phyloP scores from a whole-genome alignment of 2,888 invertebrate species.

The Tuta absoluta region DNA sequence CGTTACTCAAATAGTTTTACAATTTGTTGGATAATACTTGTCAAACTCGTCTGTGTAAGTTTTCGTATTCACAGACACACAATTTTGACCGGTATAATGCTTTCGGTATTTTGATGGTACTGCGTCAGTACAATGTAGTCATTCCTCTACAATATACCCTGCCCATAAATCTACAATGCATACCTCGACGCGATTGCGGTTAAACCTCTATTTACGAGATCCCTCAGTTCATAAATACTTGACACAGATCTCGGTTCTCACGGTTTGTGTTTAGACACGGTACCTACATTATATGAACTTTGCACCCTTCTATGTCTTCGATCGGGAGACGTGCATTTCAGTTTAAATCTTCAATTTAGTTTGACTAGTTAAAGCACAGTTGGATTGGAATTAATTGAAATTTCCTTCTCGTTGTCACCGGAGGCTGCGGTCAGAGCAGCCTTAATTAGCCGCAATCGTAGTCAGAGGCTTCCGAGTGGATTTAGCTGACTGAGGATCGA shows the following conservation, averaged over 20 bases:
- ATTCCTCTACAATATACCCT: conserved; percentile 12
- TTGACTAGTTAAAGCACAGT: conserved; percentile 14
- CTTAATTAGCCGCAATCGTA: conserved; percentile 23
- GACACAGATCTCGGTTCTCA: conserved; percentile 20
- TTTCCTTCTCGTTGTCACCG: conserved; percentile 14
- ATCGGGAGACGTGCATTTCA: conserved; percentile 3
- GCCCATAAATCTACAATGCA: conserved; percentile 19
- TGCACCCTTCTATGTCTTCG: conserved; percentile 4
- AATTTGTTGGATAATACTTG: background rate
- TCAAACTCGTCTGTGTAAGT: background rate
- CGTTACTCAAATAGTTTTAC: background rate
- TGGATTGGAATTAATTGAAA: conserved; percentile 11
- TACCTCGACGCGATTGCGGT: conserved; percentile 26
- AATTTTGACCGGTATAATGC: background rate
- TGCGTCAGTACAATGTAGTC: background rate
- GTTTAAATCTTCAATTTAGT: conserved; percentile 19
- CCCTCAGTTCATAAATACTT: conserved; percentile 25
- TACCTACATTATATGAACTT: conserved; percentile 15
- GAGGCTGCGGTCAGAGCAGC: conserved; percentile 12
- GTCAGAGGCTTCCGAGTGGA: conserved; percentile 14
- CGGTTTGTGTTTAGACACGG: conserved; percentile 19
- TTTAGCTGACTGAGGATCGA: conserved; percentile 15
- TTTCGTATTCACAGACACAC: background rate
- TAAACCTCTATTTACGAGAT: conserved; percentile 35
- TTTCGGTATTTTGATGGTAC: background rate